Evolutionary conservation across 2,888 invertebrate species (phyloP).

Genomic region (Tenodera sinensis): DNA sequence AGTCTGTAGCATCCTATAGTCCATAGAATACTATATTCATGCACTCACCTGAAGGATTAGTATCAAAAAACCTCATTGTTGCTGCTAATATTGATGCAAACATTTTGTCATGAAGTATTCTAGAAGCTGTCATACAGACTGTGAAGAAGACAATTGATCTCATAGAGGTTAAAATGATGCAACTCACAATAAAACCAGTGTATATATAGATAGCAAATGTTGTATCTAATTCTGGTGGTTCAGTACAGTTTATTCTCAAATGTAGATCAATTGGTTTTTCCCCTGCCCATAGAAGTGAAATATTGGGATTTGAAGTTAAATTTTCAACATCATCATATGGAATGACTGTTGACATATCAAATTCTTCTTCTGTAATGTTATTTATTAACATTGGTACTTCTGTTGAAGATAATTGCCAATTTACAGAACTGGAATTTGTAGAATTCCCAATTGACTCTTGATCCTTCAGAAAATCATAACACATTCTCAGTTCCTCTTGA

Average conservation of each 20-base stretch:
- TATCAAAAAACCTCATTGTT: constrained; percentile 79
- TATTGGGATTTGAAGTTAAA: background rate
- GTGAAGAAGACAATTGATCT: constrained; percentile 69
- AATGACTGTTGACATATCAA: background rate
- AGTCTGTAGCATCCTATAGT: no score
- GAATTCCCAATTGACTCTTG: background rate
- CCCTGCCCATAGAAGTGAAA: background rate
- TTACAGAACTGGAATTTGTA: background rate
- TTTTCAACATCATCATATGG: background rate
- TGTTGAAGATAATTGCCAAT: background rate
- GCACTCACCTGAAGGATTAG: constrained; percentile 70
- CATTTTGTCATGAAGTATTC: constrained; percentile 72
- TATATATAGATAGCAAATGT: constrained; percentile 47
- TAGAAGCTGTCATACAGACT: constrained; percentile 71
- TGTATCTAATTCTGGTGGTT: background rate
- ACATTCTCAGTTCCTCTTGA: constrained; percentile 42
- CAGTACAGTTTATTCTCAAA: background rate
- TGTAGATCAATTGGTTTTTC: background rate
- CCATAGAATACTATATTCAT: no score
- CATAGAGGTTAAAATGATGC: constrained; percentile 57
- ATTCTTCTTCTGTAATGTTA: background rate
- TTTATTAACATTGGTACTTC: background rate
- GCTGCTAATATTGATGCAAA: constrained; percentile 69
- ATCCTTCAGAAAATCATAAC: background rate
- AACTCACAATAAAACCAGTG: constrained; percentile 54